Conservation (phyloP, 1,140 invertebrate genomes). For the Scaptomyza pallida region DNA sequence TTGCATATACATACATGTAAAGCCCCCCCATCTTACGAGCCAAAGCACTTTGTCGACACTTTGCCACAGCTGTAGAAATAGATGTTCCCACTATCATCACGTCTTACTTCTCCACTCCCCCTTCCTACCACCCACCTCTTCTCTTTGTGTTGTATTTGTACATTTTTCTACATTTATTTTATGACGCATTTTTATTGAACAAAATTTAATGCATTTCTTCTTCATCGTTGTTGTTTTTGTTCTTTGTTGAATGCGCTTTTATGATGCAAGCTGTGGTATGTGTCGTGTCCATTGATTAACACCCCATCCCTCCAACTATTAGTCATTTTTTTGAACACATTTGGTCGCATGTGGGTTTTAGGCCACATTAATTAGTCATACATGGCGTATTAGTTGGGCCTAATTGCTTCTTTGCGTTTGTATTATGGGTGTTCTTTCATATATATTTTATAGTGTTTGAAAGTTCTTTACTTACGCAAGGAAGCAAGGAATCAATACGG, state of each 20-base stretch:
- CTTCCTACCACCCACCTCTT: not conserved
- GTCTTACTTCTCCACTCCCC: not conserved
- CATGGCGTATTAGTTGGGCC: conserved; percentile 14
- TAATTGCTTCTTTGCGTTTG: conserved; percentile 37
- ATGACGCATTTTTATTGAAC: conserved; percentile 75
- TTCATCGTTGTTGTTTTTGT: conserved; percentile 47
- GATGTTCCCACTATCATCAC: conserved; percentile 46
- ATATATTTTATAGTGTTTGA: conserved; percentile 1
- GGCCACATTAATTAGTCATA: conserved; percentile 30
- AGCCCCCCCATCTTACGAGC: conserved; percentile 19
- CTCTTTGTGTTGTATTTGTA: conserved; percentile 32
- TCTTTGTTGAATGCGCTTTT: conserved; percentile 64
- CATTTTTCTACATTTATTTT: conserved; percentile 66
- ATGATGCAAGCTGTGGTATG: conserved; percentile 34
- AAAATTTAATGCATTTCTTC: conserved; percentile 73
- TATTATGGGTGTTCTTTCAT: conserved; percentile 12
- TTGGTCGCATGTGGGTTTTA: conserved; percentile 24
- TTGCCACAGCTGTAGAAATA: conserved; percentile 55
- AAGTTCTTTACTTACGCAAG: not conserved
- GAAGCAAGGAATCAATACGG: conserved; percentile 9
- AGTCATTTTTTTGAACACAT: conserved; percentile 9
- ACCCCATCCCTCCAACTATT: not conserved
- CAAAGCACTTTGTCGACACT: conserved; percentile 71
- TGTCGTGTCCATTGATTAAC: conserved; percentile 37
- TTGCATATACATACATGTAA: not conserved